Evolutionary conservation across 1,140 invertebrate species (phyloP).

Genomic region (Sminthurides bifidus): DNA sequence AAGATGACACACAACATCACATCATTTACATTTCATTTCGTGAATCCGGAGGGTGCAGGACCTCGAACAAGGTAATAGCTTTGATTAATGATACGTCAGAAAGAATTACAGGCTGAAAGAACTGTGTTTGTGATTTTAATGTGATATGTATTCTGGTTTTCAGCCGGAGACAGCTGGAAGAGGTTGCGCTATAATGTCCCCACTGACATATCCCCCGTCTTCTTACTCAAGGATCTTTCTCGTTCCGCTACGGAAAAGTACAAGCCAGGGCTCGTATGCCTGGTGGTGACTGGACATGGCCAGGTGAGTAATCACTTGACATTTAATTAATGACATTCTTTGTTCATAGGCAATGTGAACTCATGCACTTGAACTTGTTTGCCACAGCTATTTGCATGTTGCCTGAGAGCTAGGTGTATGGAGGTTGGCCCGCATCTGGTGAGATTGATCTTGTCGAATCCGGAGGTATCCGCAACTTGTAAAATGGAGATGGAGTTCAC

Average conservation of each 20-base stretch:
- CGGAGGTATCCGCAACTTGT: conserved; percentile 43
- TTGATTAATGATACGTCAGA: too few species aligned
- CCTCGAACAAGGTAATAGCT: too few species aligned
- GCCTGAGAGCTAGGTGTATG: conserved; percentile 45
- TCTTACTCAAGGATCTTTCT: conserved; percentile 14
- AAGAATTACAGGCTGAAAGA: too few species aligned
- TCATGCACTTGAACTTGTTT: too few species aligned
- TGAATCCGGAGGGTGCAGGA: too few species aligned
- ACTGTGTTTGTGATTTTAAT: too few species aligned
- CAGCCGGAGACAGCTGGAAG: too few species aligned
- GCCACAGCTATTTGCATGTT: conserved; percentile 46
- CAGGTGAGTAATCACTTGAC: conserved; percentile 43
- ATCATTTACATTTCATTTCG: too few species aligned
- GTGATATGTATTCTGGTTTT: too few species aligned
- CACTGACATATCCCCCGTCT: conserved; percentile 7
- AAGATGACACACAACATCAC: too few species aligned
- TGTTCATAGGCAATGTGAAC: too few species aligned
- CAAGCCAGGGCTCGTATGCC: conserved; percentile 42
- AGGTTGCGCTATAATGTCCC: conserved; percentile 10
- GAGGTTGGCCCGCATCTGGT: conserved; percentile 44
- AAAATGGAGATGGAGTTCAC: conserved; percentile 38
- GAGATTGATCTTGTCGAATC: conserved; percentile 47
- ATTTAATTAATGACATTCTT: too few species aligned
- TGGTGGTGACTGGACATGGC: conserved; percentile 62
- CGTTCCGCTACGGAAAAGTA: conserved; percentile 38